Conservation (phyloP, 2,113 vertebrate genomes). For the Otis tarda region DNA sequence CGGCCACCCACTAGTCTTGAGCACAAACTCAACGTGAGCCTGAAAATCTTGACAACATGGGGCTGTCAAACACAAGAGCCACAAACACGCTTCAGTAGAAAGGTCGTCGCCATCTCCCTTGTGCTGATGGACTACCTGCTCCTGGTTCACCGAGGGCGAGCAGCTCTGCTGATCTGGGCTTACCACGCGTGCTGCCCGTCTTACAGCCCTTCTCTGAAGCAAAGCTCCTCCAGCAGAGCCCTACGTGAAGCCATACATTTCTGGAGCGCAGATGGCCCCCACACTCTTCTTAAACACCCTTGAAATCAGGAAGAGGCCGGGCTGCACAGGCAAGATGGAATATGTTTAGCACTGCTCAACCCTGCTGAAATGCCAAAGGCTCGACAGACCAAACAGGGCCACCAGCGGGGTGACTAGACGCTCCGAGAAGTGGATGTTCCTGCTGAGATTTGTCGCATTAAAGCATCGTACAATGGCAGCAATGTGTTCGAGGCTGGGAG, state of each 20-base stretch:
- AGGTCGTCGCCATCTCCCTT: not conserved
- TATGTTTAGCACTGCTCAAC: not conserved
- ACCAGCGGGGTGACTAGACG: not conserved
- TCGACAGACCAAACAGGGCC: not conserved
- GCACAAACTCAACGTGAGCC: not conserved
- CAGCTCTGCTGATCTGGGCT: not conserved
- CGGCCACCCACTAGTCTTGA: not conserved
- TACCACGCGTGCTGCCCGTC: rapidly evolving
- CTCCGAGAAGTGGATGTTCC: not conserved
- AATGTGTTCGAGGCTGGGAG: not conserved
- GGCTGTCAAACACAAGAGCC: not conserved
- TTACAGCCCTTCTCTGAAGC: not conserved
- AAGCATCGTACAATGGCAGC: not conserved
- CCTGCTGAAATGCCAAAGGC: not conserved
- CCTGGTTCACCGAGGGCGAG: not conserved
- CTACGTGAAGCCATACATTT: not conserved
- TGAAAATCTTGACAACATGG: not conserved
- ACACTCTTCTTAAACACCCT: not conserved
- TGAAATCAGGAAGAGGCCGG: not conserved
- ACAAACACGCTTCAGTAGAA: not conserved
- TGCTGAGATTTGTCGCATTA: not conserved
- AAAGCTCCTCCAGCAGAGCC: not conserved
- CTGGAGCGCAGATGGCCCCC: not conserved
- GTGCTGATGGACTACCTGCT: not conserved
- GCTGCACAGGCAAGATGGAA: not conserved